A percentile compares a stretch with the other conserved stretches of the same genome.
Conservation (phyloP, 2,797 vertebrate species). For the Brachyalestes nurse region DNA sequence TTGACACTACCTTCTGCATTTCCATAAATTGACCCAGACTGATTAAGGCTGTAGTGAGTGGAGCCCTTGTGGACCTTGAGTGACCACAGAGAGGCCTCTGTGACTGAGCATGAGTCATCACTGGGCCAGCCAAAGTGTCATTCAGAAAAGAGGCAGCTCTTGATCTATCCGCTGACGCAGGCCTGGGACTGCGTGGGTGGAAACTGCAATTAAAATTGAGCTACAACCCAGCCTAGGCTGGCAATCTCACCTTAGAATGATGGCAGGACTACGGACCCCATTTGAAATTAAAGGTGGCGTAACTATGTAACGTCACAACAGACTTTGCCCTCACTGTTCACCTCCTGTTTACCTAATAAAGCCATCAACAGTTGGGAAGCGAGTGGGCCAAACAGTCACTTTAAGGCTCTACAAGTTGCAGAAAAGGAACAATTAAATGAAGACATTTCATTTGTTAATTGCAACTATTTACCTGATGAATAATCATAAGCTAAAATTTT, state of each 20-base stretch:
- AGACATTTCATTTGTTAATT: no score
- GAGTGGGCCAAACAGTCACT: no score
- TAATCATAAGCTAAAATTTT: no score
- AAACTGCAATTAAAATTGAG: conserved; percentile 6
- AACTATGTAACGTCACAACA: background rate
- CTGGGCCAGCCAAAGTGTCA: conserved; percentile 58
- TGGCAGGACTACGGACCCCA: background rate
- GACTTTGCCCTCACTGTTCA: background rate
- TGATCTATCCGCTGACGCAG: conserved; percentile 21
- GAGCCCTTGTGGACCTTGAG: conserved; percentile 40
- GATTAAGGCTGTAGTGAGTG: background rate
- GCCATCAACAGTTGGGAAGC: no score
- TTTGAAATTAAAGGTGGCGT: background rate
- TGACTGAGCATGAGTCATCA: conserved; percentile 75
- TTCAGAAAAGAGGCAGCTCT: conserved; percentile 13
- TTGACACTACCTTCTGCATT: no score
- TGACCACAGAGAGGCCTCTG: conserved; percentile 58
- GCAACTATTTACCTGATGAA: no score
- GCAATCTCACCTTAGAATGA: background rate
- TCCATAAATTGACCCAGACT: background rate
- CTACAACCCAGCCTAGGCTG: background rate
- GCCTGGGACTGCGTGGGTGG: background rate
- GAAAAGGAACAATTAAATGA: no score
- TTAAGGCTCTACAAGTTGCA: no score
- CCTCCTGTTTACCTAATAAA: no score